Conservation (phyloP, 2,888 invertebrate genomes). For the Scotopteryx bipunctaria region DNA sequence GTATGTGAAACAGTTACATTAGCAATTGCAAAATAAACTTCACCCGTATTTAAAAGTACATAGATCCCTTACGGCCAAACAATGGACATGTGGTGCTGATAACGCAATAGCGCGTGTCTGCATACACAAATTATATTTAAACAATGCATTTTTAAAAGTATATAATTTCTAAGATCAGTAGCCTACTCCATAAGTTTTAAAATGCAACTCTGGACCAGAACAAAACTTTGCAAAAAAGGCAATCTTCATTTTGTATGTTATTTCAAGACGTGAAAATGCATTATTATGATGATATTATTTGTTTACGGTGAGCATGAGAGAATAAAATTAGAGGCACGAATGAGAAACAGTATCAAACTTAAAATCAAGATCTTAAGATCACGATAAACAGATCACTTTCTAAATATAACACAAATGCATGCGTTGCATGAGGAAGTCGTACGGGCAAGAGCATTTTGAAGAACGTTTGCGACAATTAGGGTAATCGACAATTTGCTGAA, state of each 20-base stretch:
- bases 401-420: neutral
- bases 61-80: neutral
- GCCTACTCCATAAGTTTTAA: too few species aligned
- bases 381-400: neutral
- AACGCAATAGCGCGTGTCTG: neutral
- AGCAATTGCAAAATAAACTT: neutral
- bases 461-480: constrained; percentile 9
- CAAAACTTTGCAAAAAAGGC: too few species aligned
- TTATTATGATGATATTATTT: too few species aligned
- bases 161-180: too few species aligned
- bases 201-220: too few species aligned
- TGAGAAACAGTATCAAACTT: too few species aligned
- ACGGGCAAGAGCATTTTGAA: constrained; percentile 3
- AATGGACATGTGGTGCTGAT: neutral
- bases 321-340: too few species aligned
- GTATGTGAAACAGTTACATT: neutral
- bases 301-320: too few species aligned
- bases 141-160: neutral
- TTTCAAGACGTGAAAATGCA: too few species aligned
- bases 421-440: neutral
- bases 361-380: too few species aligned
- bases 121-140: neutral
- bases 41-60: neutral
- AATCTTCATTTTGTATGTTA: too few species aligned
- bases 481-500: constrained; percentile 13